phyloP scores from a whole-genome alignment of 2,113 vertebrate species.

The Psophia crepitans region DNA sequence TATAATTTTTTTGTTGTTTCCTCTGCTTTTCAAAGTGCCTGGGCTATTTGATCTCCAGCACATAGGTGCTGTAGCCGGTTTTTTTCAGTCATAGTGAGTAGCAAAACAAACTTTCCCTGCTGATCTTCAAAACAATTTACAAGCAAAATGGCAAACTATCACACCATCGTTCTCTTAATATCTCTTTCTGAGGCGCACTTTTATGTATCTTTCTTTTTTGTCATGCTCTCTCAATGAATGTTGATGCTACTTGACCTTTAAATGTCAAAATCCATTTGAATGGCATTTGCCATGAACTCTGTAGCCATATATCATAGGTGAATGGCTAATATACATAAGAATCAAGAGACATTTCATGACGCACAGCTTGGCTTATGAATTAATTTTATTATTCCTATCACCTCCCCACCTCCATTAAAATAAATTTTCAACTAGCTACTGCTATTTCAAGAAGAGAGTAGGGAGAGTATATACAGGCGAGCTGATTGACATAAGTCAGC shows the following conservation, averaged over 20 bases:
- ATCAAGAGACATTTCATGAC: background rate
- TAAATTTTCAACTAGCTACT: constrained; percentile 4
- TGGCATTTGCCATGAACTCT: background rate
- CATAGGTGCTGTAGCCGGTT: background rate
- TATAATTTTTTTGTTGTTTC: background rate
- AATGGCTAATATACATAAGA: background rate
- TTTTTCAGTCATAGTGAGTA: background rate
- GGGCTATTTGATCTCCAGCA: background rate
- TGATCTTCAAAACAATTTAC: background rate
- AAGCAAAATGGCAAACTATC: background rate
- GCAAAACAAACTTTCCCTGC: background rate
- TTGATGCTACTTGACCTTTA: constrained; percentile 17
- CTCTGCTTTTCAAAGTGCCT: background rate
- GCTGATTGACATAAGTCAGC: constrained; percentile 48
- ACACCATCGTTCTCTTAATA: background rate
- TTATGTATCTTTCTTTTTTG: background rate
- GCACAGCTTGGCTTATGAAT: background rate
- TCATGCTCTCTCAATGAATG: background rate
- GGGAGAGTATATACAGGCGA: background rate
- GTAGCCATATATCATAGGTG: background rate
- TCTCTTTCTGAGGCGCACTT: background rate
- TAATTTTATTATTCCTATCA: constrained; percentile 33
- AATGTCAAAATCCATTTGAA: constrained; percentile 38
- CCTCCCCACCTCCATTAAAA: background rate
- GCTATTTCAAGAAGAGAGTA: constrained; percentile 30